Conservation (phyloP, 1,140 invertebrate genomes). For the Temnothorax nylanderi region DNA sequence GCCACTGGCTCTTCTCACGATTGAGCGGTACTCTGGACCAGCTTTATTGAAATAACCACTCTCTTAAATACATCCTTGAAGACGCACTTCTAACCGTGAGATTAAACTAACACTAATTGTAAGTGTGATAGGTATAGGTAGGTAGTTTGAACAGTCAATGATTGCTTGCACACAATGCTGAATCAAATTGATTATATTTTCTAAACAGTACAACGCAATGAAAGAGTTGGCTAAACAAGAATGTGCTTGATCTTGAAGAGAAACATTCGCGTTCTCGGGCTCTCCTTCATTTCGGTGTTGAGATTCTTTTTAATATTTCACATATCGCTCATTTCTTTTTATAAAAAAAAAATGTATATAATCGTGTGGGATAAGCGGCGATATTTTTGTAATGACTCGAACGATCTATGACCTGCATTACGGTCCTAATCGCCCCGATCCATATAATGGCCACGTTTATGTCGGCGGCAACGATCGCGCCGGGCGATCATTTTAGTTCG, state of each 20-base stretch:
- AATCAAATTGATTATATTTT: constrained; percentile 1
- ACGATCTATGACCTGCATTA: constrained; percentile 67
- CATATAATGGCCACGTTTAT: constrained; percentile 71
- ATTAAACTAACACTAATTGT: background rate
- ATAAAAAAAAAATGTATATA: background rate
- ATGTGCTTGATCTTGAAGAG: background rate
- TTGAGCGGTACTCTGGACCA: constrained; percentile 22
- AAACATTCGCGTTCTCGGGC: background rate
- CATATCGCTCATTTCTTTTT: background rate
- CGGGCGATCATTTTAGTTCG: constrained; percentile 42
- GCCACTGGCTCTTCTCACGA: background rate
- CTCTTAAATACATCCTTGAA: constrained; percentile 11
- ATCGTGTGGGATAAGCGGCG: background rate
- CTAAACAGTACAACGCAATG: background rate
- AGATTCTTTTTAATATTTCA: background rate
- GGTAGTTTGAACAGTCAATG: background rate
- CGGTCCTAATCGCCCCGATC: constrained; percentile 75
- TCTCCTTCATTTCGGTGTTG: background rate
- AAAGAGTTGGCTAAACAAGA: background rate
- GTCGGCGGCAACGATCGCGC: constrained; percentile 34
- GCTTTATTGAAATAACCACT: constrained; percentile 15
- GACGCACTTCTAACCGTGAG: constrained; percentile 11
- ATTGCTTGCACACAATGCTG: background rate
- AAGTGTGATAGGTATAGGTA: background rate
- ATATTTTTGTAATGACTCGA: constrained; percentile 26